Evolutionary conservation across 2,888 invertebrate species (phyloP).

Genomic region (Agonopterix arenella): DNA sequence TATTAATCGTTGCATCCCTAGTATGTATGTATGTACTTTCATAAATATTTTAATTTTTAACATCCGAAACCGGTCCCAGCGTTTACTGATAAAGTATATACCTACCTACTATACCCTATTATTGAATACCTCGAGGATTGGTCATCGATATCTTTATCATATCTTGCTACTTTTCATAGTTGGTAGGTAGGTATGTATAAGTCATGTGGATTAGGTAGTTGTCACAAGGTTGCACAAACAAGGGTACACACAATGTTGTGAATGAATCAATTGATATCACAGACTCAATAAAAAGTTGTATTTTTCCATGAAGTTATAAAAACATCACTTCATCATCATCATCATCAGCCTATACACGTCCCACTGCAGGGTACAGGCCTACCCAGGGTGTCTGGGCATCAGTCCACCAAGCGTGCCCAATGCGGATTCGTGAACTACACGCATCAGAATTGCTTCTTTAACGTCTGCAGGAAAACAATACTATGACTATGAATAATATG

Average conservation of each 20-base stretch:
- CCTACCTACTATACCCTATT: constrained; percentile 13
- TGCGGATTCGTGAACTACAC: no score
- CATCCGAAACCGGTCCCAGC: constrained; percentile 16
- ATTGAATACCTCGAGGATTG: constrained; percentile 28
- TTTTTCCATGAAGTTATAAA: no score
- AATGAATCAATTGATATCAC: neutral
- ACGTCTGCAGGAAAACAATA: no score
- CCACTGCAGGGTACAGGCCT: no score
- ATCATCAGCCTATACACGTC: no score
- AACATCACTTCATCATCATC: no score
- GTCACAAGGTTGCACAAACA: constrained; percentile 1
- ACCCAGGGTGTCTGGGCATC: no score
- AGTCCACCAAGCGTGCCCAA: no score
- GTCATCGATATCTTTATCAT: constrained; percentile 45
- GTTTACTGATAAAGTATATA: constrained; percentile 25
- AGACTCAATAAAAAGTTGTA: neutral
- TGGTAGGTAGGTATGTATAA: neutral
- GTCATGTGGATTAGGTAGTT: neutral
- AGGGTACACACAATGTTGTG: neutral
- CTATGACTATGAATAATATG: no score
- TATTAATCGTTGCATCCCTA: no score
- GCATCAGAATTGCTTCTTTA: no score
- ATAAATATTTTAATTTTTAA: neutral
- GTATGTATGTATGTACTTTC: no score
- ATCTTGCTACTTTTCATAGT: constrained; percentile 1